Conservation (phyloP, 2,797 vertebrate species). For the Sebastes alutus region DNA sequence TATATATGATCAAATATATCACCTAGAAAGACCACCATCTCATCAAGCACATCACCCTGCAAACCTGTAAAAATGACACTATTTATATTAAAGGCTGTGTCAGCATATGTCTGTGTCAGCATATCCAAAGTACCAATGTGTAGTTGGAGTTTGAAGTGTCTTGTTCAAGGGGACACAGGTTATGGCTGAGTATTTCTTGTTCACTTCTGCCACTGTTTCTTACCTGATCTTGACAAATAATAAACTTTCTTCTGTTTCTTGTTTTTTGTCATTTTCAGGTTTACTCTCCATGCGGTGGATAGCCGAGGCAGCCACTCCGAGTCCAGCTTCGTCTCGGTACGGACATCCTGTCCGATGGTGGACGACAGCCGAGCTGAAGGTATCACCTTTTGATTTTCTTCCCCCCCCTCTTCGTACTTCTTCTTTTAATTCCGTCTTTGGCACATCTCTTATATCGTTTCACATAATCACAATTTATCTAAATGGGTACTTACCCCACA, state of each 20-base stretch:
- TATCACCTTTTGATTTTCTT: slow-evolving; percentile 53
- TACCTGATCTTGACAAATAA: background rate
- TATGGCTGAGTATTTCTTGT: background rate
- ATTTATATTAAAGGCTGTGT: background rate
- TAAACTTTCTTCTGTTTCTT: background rate
- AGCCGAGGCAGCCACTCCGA: slow-evolving; percentile 93
- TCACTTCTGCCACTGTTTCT: background rate
- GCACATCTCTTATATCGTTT: background rate
- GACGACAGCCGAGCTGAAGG: slow-evolving; percentile 98
- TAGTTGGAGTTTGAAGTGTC: background rate
- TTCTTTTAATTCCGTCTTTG: background rate
- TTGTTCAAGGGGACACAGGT: background rate
- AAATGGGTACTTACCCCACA: background rate
- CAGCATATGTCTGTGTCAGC: background rate
- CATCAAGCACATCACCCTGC: background rate
- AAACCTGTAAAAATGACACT: background rate
- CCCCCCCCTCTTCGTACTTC: background rate
- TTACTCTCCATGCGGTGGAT: slow-evolving; percentile 93
- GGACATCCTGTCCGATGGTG: slow-evolving; percentile 95
- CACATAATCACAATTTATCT: background rate
- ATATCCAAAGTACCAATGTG: background rate
- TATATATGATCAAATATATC: slow-evolving; percentile 4
- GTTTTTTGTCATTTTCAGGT: slow-evolving; percentile 77
- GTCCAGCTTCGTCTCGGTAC: slow-evolving; percentile 90
- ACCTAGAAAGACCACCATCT: background rate